Evolutionary conservation across 2,113 vertebrate species (phyloP).

Genomic region (Fukomys damarensis): DNA sequence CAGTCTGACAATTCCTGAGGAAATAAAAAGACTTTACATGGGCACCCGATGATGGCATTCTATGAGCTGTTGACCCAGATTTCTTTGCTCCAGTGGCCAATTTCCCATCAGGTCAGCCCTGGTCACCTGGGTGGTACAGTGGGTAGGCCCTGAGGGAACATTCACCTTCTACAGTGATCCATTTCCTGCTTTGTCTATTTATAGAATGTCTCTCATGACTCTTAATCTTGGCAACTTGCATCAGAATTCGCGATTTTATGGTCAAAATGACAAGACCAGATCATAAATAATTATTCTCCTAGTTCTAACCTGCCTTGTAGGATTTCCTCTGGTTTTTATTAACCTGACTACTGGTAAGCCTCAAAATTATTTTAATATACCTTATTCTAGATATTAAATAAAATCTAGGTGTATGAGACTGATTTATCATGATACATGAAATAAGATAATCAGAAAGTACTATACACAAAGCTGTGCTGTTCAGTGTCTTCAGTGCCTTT

Average conservation of each 20-base stretch:
- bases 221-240: constrained; percentile 53
- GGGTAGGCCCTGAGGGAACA: neutral
- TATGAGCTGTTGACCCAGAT: constrained; percentile 42
- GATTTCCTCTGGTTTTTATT: constrained; percentile 10
- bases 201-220: constrained; percentile 44
- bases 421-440: neutral
- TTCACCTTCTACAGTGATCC: neutral
- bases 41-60: neutral
- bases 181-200: constrained; percentile 59
- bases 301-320: neutral
- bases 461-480: neutral
- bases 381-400: constrained; percentile 13
- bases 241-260: constrained; percentile 29
- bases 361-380: neutral
- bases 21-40: constrained; percentile 1
- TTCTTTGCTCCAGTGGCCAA: constrained; percentile 27
- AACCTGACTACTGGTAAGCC: neutral
- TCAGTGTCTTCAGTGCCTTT: neutral
- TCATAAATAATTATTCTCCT: constrained; percentile 31
- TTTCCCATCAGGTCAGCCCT: neutral
- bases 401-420: neutral
- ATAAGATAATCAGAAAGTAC: neutral
- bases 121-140: neutral
- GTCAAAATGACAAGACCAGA: neutral
- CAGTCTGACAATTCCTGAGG: neutral